Percentiles rank a stretch among this genome's conserved stretches.
These are phyloP conservation scores for Percina caprodes DNA, from an alignment of 2,113 vertebrate species.

Conservation along the genomic window DNA sequence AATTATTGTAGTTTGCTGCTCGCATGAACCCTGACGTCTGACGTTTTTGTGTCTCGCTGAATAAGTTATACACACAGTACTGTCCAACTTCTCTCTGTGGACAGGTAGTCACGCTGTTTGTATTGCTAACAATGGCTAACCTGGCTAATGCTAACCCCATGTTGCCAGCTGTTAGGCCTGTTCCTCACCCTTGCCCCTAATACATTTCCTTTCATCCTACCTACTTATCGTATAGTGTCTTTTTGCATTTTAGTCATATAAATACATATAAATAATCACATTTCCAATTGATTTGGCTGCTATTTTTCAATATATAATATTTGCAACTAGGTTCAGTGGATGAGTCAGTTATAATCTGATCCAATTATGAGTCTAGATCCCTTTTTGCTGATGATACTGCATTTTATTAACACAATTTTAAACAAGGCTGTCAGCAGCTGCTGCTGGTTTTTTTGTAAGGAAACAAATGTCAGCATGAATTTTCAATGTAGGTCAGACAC, in stretches of 20 bases:
- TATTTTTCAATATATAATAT: neutral
- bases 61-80: no score
- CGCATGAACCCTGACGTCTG: no score
- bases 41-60: no score
- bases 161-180: neutral
- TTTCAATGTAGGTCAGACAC: slow-evolving; percentile 16
- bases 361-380: neutral
- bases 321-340: neutral
- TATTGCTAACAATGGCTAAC: no score
- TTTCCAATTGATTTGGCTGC: neutral
- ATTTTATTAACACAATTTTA: neutral
- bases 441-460: neutral
- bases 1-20: no score
- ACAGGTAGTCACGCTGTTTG: no score
- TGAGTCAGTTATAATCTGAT: neutral
- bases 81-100: no score
- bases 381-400: neutral
- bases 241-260: neutral
- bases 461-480: slow-evolving; percentile 8
- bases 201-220: neutral
- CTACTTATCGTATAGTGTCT: neutral
- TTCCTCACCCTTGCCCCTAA: neutral
- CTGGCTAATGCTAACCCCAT: no score
- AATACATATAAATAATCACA: neutral
- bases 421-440: neutral